Evolutionary conservation across 1,140 invertebrate species (phyloP), one percentile per base, ranked within the genome.

Genomic region (Saxidomus purpurata): DNA sequence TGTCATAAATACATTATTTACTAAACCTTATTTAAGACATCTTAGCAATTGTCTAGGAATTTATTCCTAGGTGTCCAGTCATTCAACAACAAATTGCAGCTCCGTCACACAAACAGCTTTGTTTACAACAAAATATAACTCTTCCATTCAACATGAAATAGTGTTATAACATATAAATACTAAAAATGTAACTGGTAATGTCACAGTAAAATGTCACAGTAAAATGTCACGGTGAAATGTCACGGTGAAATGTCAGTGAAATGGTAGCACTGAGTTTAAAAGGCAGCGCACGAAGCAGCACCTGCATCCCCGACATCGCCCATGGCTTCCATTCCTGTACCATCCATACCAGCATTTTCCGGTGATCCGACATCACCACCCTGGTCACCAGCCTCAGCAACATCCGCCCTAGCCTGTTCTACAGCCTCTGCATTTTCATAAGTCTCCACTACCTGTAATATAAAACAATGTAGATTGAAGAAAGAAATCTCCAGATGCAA

Each of bases 271-370:
- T 55, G 61, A 55, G 31, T 59, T 86, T 87, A 87, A 43, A 87
- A 87, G 25, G 85, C 85, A 31, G 71, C 85, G 79, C 85, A 87
- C 4, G 85, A 74, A n/a, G 85, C 85, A 61, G 85, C 85, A 17
- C 85, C 85, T 19, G 83, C 83, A 74, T 86, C 83, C 3, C 67
- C 83, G 2, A 52, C 34, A n/a, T 59, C 85, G 47, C 36, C 85
- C 85, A 87, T 87, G 22, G 25, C 85, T 17, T 61, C 85, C 71
- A 61, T 86, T 25, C 61, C 86, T n/a, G 28, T 34, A 31, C 28
- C 71, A n/a, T 55, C 87, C 22, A 19, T 55, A 13, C 3, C 82
- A 22, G 47, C 28, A 36, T 28, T 9, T 15, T 82, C 80, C 43
- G 31, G 52, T 9, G 43, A 49, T 11, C 47, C 55, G 15, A 36